phyloP scores from a whole-genome alignment of 2,888 invertebrate genomes.

The Polydrusus tereticollis region DNA sequence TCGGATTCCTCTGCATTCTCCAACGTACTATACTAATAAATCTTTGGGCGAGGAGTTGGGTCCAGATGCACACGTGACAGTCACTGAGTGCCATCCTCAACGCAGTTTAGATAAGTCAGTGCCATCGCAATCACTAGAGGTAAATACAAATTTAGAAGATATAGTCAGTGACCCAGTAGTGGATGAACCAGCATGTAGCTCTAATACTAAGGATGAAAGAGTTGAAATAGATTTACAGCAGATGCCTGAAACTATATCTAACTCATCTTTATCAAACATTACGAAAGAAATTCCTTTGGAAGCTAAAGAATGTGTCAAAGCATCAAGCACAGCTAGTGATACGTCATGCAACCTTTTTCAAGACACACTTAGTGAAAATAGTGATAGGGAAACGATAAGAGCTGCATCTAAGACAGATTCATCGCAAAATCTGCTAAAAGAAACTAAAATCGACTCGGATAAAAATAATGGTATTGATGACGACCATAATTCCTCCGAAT shows the following conservation, averaged over 20 bases:
- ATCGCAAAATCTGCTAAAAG: constrained; percentile 1
- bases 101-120: neutral
- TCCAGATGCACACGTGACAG: constrained; percentile 70
- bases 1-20: constrained; percentile 82
- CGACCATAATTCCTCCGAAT: constrained; percentile 75
- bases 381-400: constrained; percentile 33
- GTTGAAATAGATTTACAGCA: neutral
- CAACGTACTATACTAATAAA: constrained; percentile 74
- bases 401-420: neutral
- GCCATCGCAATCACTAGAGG: neutral
- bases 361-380: neutral
- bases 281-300: neutral
- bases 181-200: neutral
- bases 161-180: neutral
- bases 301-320: neutral
- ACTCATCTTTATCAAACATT: neutral
- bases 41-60: constrained; percentile 61
- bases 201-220: neutral
- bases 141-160: neutral
- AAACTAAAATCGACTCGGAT: neutral
- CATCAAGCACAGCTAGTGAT: neutral
- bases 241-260: neutral
- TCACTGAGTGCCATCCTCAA: constrained; percentile 61
- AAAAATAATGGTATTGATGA: constrained; percentile 61
- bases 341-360: neutral